A percentile compares a stretch with the other conserved stretches of the same genome.
Evolutionary conservation across 2,113 vertebrate genomes (phyloP).

Genomic region (Bubalus kerabau): DNA sequence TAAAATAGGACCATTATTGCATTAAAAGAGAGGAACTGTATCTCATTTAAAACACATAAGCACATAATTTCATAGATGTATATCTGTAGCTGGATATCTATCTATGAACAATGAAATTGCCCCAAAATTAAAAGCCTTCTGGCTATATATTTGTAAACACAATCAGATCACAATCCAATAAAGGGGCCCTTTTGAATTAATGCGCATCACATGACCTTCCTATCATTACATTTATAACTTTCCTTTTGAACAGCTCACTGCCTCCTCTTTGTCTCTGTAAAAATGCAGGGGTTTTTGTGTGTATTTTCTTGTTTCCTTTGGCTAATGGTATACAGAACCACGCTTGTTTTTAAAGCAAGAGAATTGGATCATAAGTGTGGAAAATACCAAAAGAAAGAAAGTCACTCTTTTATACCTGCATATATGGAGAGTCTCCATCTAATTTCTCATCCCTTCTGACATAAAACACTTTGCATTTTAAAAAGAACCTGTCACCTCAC

Average conservation of each 20-base stretch:
- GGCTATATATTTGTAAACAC: slow-evolving; percentile 87
- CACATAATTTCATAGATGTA: slow-evolving; percentile 86
- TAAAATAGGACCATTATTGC: slow-evolving; percentile 81
- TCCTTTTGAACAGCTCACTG: slow-evolving; percentile 73
- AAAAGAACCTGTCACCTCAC: slow-evolving; percentile 73
- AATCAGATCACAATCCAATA: slow-evolving; percentile 88
- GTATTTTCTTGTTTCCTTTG: slow-evolving; percentile 59
- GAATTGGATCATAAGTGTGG: slow-evolving; percentile 35
- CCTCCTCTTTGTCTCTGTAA: slow-evolving; percentile 71
- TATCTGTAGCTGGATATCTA: slow-evolving; percentile 83
- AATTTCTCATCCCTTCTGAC: slow-evolving; percentile 75
- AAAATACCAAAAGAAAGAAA: slow-evolving; percentile 37
- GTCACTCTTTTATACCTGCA: slow-evolving; percentile 63
- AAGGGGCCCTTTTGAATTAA: slow-evolving; percentile 84
- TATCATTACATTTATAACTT: slow-evolving; percentile 76
- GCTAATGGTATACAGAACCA: slow-evolving; percentile 42
- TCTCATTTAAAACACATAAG: slow-evolving; percentile 87
- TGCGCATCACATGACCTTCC: slow-evolving; percentile 74
- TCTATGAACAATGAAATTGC: slow-evolving; percentile 86
- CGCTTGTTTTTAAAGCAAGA: slow-evolving; percentile 14
- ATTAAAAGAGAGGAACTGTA: slow-evolving; percentile 79
- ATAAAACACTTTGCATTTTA: slow-evolving; percentile 74
- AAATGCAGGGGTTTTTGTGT: slow-evolving; percentile 55
- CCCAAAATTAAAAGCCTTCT: slow-evolving; percentile 88
- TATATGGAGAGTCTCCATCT: slow-evolving; percentile 35